Evolutionary conservation across 1,140 invertebrate species (phyloP).

Genomic region (Bombus balteatus): DNA sequence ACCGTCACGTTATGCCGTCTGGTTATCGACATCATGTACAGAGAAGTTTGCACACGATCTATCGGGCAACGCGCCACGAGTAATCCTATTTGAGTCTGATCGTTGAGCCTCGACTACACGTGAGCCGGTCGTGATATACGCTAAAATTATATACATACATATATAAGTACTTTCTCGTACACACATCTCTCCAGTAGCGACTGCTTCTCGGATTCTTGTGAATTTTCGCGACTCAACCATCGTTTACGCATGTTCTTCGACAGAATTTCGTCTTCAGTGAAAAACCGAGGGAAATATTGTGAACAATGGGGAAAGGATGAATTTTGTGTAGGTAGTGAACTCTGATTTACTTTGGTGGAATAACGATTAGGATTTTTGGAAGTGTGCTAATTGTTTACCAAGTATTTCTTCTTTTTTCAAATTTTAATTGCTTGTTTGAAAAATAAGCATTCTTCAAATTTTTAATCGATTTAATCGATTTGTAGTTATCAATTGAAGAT

Average conservation of each 20-base stretch:
- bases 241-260: neutral
- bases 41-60: slow-evolving; percentile 52
- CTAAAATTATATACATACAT: slow-evolving; percentile 11
- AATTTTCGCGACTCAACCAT: neutral
- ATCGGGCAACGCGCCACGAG: slow-evolving; percentile 33
- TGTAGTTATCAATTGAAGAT: too few relatives aligned
- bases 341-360: too few relatives aligned
- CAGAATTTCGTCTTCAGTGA: neutral
- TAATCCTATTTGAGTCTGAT: slow-evolving; percentile 56
- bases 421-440: neutral
- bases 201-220: neutral
- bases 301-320: too few relatives aligned
- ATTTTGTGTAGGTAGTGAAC: too few relatives aligned
- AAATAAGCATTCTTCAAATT: neutral
- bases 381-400: too few relatives aligned
- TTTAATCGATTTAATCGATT: too few relatives aligned
- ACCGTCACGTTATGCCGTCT: slow-evolving; percentile 42
- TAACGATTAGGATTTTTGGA: too few relatives aligned
- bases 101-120: neutral
- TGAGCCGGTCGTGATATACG: neutral
- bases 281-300: too few relatives aligned
- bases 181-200: neutral
- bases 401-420: too few relatives aligned
- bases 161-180: neutral
- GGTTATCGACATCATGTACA: slow-evolving; percentile 53